Evolutionary conservation across 2,113 vertebrate genomes (phyloP), one percentile per base, ranked within the genome.

Genomic region (Anolis sagrei): DNA sequence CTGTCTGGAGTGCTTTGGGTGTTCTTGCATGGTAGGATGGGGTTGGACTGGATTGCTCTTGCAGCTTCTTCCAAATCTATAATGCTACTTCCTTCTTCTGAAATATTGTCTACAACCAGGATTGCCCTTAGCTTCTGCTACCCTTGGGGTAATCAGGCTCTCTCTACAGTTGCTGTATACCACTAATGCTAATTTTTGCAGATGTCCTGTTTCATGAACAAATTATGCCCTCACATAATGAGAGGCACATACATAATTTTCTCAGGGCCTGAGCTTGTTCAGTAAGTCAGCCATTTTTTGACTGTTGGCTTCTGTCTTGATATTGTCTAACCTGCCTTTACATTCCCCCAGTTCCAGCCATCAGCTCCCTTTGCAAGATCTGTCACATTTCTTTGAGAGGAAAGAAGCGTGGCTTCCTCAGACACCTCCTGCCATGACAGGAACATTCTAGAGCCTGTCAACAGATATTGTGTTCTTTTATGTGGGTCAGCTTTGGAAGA

Each of bases 401-500:
- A 66, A 87, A 66, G 32, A 21, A 44, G 58, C 75, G 62, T 78
- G 84, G 86, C 86, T 25, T 87, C 82, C 83, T 88, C 76, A 61
- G 70, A 83, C 74, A 34, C 69, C 70, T 16, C 36, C 32, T 70
- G 69, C 88, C 79, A 2, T 0, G n/a, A 88, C 76, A 86, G 93
- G 80, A 92, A 82, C 51, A 82, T 27, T 84, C 87, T 89, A 87
- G 89, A 91, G 48, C 18, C 84, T 91, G 87, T 58, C 85, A 90
- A 27, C 77, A 27, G 84, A 82, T 0, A 89, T 70, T 81, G 7
- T 84, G 62, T 82, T 90, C 29, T 76, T 87, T 91, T 92, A 88
- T 86, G 91, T 68, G 76, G 91, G 90, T 91, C 81, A 81, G 87
- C 19, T 88, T 75, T 88, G 83, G 90, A 92, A 90, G 92, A 89